Evolutionary conservation across 2,888 invertebrate species (phyloP).

Genomic region (Cephus sareptanus): DNA sequence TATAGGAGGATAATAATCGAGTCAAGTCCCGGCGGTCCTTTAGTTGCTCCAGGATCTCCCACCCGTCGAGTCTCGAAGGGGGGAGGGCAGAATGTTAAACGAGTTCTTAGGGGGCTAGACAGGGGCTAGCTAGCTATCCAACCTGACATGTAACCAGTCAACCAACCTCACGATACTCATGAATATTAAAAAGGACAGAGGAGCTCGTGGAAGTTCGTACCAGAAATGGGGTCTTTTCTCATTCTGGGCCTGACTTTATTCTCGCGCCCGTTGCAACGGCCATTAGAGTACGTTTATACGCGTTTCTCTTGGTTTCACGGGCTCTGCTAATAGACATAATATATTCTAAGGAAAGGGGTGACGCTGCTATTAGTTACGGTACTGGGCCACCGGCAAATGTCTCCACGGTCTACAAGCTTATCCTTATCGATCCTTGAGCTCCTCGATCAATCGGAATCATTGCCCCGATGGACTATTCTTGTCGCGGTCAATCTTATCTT

Average conservation of each 20-base stretch:
- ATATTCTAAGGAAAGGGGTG: background rate
- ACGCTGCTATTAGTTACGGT: background rate
- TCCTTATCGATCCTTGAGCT: background rate
- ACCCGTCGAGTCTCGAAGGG: background rate
- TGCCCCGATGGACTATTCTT: background rate
- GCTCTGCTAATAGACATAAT: background rate
- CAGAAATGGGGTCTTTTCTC: background rate
- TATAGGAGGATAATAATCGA: background rate
- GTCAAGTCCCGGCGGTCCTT: background rate
- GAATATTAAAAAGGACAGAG: constrained; percentile 15
- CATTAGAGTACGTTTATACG: constrained; percentile 4
- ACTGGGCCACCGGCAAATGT: background rate
- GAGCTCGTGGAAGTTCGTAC: background rate
- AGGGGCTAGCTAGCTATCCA: constrained; percentile 6
- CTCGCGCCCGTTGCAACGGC: background rate
- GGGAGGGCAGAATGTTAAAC: constrained; percentile 18
- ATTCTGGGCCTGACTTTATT: background rate
- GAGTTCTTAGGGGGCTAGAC: constrained; percentile 18
- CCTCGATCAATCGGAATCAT: background rate
- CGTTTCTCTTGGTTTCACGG: background rate
- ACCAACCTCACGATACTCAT: constrained; percentile 12
- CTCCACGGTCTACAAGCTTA: background rate
- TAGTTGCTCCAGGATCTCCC: background rate
- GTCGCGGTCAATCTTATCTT: background rate
- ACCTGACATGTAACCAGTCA: constrained; percentile 11